Evolutionary conservation across 2,113 vertebrate species (phyloP), one percentile per base, ranked within the genome.

Genomic region (Paedocypris sp.): DNA sequence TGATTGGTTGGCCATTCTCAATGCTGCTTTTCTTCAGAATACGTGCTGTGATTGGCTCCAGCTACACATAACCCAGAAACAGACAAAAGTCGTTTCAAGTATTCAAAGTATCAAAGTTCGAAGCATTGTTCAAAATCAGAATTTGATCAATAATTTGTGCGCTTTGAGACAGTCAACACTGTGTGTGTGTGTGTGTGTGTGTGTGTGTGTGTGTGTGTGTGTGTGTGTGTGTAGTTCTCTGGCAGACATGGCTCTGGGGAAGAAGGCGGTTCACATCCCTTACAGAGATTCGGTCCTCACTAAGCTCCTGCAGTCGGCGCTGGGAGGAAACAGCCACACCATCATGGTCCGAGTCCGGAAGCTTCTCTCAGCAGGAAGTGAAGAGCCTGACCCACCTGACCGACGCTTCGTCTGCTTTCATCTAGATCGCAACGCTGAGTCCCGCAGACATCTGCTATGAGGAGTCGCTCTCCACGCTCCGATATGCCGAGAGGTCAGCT

Each of bases 371-470:
- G n/a, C n/a, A n/a, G n/a, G n/a, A n/a, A n/a, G n/a, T n/a, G n/a
- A n/a, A n/a, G n/a, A n/a, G n/a, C n/a, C n/a, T n/a, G n/a, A n/a
- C n/a, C n/a, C n/a, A n/a, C n/a, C n/a, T n/a, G n/a, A n/a, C n/a
- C n/a, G n/a, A n/a, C n/a, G n/a, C n/a, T n/a, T n/a, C n/a, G n/a
- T n/a, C n/a, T n/a, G n/a, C n/a, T n/a, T n/a, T n/a, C n/a, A n/a
- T n/a, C n/a, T n/a, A 93, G 92, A 85, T 89, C 16, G 90, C 84
- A 19, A 84, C 90, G 0, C 63, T 92, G 43, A 94, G 90, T 56
- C 90, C 91, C 1, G 89, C 90, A 32, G 92, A 90, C 66, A 87
- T 89, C 66, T 89, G 86, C 75, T 93, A 86, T 3, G 88, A 92
- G 60, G 90, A 91, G 72, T 86, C 89, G 3, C 76, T 90, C 16